Conservation (phyloP, 2,113 vertebrate species). For the Malurus elegans region DNA sequence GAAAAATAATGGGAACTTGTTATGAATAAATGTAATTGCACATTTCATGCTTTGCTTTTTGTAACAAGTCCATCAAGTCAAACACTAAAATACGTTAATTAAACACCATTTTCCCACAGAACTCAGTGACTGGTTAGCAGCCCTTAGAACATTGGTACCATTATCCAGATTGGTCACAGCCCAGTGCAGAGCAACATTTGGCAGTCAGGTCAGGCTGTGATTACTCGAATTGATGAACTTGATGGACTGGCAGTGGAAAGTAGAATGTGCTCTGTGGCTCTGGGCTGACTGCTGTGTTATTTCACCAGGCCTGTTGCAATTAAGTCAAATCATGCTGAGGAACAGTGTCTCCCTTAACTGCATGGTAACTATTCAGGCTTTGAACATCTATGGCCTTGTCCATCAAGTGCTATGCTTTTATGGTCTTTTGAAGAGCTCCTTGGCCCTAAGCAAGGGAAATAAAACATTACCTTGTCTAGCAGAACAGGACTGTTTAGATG, state of each 20-base stretch:
- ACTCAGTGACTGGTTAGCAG: not conserved
- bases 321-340: not conserved
- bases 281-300: not conserved
- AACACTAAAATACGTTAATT: not conserved
- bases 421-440: not conserved
- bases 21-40: not conserved
- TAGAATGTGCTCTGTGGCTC: not conserved
- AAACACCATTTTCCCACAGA: not conserved
- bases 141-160: not conserved
- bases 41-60: conserved; percentile 22
- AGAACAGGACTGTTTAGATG: not conserved
- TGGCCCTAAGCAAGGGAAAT: not conserved
- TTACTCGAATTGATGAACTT: not conserved
- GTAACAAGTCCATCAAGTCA: not conserved
- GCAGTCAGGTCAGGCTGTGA: not conserved
- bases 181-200: not conserved
- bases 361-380: not conserved
- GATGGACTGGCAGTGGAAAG: not conserved
- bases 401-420: not conserved
- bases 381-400: not conserved
- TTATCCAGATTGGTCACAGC: not conserved
- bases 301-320: not conserved
- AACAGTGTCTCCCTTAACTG: not conserved
- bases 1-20: not conserved
- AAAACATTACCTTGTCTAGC: not conserved